Conservation (phyloP, 2,888 invertebrate species). For the Dryocosmus kuriphilus region DNA sequence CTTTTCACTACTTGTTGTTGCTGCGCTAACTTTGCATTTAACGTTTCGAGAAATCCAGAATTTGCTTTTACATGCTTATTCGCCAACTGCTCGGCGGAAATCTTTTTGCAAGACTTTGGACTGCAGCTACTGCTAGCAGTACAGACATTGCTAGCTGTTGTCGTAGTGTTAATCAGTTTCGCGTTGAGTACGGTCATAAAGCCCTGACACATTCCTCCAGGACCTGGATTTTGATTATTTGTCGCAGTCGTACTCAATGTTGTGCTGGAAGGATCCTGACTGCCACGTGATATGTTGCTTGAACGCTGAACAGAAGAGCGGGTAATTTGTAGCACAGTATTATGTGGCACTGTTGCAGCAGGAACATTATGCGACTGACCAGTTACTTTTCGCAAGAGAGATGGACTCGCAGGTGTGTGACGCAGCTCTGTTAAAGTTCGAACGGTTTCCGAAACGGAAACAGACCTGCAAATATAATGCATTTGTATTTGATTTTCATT, state of each 20-base stretch:
- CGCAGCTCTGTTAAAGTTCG: constrained; percentile 91
- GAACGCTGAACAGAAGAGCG: constrained; percentile 67
- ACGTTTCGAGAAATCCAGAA: constrained; percentile 85
- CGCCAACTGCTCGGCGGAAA: constrained; percentile 75
- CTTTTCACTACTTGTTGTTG: constrained; percentile 79
- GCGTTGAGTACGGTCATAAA: constrained; percentile 87
- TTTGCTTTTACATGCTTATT: constrained; percentile 77
- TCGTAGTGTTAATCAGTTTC: constrained; percentile 78
- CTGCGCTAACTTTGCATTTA: constrained; percentile 89
- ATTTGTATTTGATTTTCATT: neutral
- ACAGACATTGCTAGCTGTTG: constrained; percentile 53
- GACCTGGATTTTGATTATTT: constrained; percentile 69
- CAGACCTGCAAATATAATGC: constrained; percentile 65
- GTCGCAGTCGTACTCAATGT: constrained; percentile 46
- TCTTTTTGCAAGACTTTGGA: constrained; percentile 73
- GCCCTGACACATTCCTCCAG: constrained; percentile 81
- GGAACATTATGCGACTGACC: constrained; percentile 59
- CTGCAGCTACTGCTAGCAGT: constrained; percentile 60
- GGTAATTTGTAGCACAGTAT: constrained; percentile 65
- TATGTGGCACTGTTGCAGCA: constrained; percentile 54
- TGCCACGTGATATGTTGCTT: constrained; percentile 55
- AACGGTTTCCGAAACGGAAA: constrained; percentile 89
- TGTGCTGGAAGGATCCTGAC: constrained; percentile 53
- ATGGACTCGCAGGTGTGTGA: constrained; percentile 92
- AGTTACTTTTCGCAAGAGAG: constrained; percentile 79